These are phyloP conservation scores for Choreutis nemorana DNA, from an alignment of 2,888 invertebrate species.

Conservation along the genomic window DNA sequence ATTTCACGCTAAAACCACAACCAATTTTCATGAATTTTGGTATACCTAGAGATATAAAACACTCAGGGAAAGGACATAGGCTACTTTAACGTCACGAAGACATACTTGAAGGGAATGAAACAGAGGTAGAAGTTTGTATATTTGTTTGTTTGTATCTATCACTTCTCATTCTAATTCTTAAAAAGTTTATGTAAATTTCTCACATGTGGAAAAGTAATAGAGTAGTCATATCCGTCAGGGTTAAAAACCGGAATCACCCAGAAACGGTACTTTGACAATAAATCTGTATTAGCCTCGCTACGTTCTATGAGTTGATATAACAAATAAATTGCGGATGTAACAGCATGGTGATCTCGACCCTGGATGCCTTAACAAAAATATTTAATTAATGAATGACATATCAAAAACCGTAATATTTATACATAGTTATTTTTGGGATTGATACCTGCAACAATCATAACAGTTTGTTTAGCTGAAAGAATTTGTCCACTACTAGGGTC, in stretches of 20 bases:
- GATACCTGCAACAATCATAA: constrained; percentile 50
- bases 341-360: constrained; percentile 53
- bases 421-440: too few species aligned
- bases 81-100: too few species aligned
- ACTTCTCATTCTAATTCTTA: too few species aligned
- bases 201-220: constrained; percentile 53
- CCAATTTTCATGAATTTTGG: too few species aligned
- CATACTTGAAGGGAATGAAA: too few species aligned
- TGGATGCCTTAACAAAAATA: constrained; percentile 34
- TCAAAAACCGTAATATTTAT: too few species aligned
- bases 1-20: too few species aligned
- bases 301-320: constrained; percentile 47
- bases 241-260: constrained; percentile 57
- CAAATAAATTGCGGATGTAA: constrained; percentile 48
- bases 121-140: too few species aligned
- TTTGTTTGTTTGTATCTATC: too few species aligned
- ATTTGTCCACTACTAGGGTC: constrained; percentile 54
- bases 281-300: constrained; percentile 34
- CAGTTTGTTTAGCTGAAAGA: constrained; percentile 44
- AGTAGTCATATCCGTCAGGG: constrained; percentile 56
- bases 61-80: too few species aligned
- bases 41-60: too few species aligned
- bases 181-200: constrained; percentile 9
- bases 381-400: neutral
- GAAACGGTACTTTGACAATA: constrained; percentile 43